phyloP scores from a whole-genome alignment of 2,797 vertebrate genomes.

The Typhlichthys subterraneus region DNA sequence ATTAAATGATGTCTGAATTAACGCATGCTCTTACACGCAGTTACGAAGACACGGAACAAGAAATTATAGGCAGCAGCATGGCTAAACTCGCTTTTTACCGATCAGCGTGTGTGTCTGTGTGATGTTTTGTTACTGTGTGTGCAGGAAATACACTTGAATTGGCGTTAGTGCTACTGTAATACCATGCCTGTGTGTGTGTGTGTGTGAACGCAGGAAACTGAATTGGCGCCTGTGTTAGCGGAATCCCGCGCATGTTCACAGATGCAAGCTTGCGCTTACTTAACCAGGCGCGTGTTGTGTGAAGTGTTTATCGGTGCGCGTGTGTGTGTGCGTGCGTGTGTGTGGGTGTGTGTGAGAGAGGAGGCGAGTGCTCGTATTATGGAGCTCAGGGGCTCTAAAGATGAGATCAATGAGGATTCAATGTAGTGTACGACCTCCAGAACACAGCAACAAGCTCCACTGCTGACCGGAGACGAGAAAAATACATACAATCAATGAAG shows the following conservation, averaged over 20 bases:
- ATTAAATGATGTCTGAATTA: conserved; percentile 85
- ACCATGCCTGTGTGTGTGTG: background rate
- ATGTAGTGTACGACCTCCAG: conserved; percentile 73
- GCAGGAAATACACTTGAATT: background rate
- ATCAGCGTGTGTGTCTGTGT: conserved; percentile 52
- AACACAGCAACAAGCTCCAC: conserved; percentile 66
- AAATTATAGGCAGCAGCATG: conserved; percentile 70
- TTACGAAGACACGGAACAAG: conserved; percentile 75
- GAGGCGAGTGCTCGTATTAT: conserved; percentile 60
- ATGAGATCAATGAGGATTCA: conserved; percentile 76
- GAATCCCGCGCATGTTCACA: no score
- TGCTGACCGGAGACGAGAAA: conserved; percentile 65
- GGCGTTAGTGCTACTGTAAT: background rate
- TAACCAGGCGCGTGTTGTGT: no score
- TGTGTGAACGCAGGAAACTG: background rate
- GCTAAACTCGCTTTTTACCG: conserved; percentile 77
- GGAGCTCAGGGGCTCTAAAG: conserved; percentile 61
- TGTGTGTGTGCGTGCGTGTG: conserved; percentile 40
- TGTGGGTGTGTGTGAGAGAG: conserved; percentile 48
- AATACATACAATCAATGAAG: conserved; percentile 71
- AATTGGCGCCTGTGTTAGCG: background rate
- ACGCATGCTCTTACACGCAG: conserved; percentile 73
- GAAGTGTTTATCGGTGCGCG: background rate
- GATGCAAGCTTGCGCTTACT: background rate
- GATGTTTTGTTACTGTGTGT: background rate